A percentile compares a stretch with the other conserved stretches of the same genome.
These are phyloP conservation scores for Bombus turneri DNA, from an alignment of 1,140 invertebrate genomes.

Conservation along the genomic window DNA sequence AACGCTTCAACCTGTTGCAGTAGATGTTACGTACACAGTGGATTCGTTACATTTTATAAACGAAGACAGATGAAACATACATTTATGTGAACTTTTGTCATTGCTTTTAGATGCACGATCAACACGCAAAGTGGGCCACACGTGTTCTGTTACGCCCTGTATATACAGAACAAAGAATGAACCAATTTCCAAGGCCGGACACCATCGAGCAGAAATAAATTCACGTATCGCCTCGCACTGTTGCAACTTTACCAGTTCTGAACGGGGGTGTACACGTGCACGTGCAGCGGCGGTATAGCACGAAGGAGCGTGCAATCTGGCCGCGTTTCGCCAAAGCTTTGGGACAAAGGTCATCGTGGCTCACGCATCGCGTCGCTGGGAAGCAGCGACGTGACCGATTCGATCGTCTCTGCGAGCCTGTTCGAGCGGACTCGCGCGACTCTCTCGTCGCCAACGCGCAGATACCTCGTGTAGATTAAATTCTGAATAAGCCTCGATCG, in stretches of 20 bases:
- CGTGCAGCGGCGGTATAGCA: not conserved
- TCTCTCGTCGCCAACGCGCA: slow-evolving; percentile 18
- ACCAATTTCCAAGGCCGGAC: too few species aligned
- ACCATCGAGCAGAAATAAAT: too few species aligned
- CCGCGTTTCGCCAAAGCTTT: slow-evolving; percentile 34
- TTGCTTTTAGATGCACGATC: too few species aligned
- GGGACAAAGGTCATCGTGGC: slow-evolving; percentile 40
- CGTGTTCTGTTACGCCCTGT: too few species aligned
- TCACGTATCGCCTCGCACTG: too few species aligned
- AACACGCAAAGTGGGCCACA: too few species aligned
- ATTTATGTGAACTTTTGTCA: too few species aligned
- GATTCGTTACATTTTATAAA: too few species aligned
- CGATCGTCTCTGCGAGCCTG: slow-evolving; percentile 17
- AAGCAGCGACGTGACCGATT: slow-evolving; percentile 64
- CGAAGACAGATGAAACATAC: too few species aligned
- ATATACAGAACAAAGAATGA: too few species aligned
- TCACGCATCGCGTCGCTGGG: slow-evolving; percentile 59
- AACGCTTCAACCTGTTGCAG: too few species aligned
- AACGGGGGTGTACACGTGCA: not conserved
- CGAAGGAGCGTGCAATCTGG: not conserved
- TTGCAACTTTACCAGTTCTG: not conserved
- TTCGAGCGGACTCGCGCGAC: slow-evolving; percentile 3
- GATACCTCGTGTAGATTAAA: slow-evolving; percentile 42
- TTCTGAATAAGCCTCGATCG: slow-evolving; percentile 39
- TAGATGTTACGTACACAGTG: too few species aligned